A percentile compares a stretch with the other conserved stretches of the same genome.
Evolutionary conservation across 2,888 invertebrate species (phyloP).

Genomic region (Eupelmus urozonus): DNA sequence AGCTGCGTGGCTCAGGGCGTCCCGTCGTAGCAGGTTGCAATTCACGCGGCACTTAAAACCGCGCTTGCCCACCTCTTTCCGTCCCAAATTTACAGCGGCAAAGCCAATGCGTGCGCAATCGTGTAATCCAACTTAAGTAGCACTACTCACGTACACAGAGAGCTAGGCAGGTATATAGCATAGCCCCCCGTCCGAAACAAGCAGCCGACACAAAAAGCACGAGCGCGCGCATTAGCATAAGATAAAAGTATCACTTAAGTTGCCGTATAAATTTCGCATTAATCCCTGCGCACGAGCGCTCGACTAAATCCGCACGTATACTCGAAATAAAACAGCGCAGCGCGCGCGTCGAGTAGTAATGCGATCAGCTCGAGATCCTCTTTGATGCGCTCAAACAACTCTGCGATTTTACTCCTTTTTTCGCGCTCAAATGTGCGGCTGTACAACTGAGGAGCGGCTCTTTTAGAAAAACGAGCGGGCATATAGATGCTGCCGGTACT

Average conservation of each 20-base stretch:
- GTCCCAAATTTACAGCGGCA: slow-evolving; percentile 19
- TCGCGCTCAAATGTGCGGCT: no score
- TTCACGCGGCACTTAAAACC: not conserved
- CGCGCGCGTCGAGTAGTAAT: not conserved
- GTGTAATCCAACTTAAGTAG: slow-evolving; percentile 20
- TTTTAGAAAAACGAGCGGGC: no score
- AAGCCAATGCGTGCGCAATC: slow-evolving; percentile 4
- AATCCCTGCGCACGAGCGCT: not conserved
- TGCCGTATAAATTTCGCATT: slow-evolving; percentile 41
- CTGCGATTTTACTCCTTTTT: no score
- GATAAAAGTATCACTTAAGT: slow-evolving; percentile 49
- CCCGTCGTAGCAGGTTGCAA: no score
- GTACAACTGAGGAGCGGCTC: no score
- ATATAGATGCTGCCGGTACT: no score
- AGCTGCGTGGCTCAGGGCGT: no score
- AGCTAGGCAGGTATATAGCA: not conserved
- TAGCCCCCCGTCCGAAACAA: no score
- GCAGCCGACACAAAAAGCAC: not conserved
- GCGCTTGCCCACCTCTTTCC: no score
- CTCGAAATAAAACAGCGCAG: slow-evolving; percentile 8
- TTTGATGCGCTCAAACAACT: not conserved
- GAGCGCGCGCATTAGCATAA: slow-evolving; percentile 33
- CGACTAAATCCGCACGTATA: not conserved
- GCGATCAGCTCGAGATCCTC: not conserved
- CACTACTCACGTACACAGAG: not conserved